Evolutionary conservation across 2,113 vertebrate genomes (phyloP).

Genomic region (Microcebus murinus): DNA sequence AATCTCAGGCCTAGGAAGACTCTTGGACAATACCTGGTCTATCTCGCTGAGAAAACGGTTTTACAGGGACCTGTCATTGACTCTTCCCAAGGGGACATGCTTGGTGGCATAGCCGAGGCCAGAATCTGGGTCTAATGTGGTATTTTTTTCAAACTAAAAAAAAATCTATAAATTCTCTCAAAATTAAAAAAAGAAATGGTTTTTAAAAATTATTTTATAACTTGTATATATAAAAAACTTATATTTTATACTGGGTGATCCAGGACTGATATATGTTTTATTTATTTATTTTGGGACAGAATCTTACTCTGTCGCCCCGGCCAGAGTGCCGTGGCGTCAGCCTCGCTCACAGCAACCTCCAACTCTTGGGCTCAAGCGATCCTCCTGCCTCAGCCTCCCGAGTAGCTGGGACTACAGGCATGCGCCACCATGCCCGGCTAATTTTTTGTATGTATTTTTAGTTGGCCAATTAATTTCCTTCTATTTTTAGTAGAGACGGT

Average conservation of each 20-base stretch:
- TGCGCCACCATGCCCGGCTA: too few relatives aligned
- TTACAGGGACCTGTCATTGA: not conserved
- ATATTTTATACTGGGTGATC: not conserved
- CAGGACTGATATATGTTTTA: not conserved
- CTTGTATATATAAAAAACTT: not conserved
- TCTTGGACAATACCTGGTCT: not conserved
- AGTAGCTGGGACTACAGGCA: too few relatives aligned
- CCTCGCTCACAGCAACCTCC: too few relatives aligned
- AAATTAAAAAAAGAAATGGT: not conserved
- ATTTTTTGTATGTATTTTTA: too few relatives aligned
- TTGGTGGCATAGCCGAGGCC: not conserved
- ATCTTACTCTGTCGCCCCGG: accelerated
- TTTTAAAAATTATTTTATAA: constrained; percentile 27
- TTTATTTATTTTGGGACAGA: too few relatives aligned
- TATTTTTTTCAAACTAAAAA: constrained; percentile 44
- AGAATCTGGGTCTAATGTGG: not conserved
- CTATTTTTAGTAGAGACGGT: too few relatives aligned
- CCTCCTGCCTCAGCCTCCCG: too few relatives aligned
- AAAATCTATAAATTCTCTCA: not conserved
- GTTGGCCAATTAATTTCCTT: too few relatives aligned
- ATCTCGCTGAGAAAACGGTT: not conserved
- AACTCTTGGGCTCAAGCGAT: too few relatives aligned
- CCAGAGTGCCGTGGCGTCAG: too few relatives aligned
- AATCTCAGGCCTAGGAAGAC: not conserved
- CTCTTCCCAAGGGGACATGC: not conserved